Base-by-base conservation (phyloP, 2,113 vertebrate species). In the Chrysemys picta region DNA sequence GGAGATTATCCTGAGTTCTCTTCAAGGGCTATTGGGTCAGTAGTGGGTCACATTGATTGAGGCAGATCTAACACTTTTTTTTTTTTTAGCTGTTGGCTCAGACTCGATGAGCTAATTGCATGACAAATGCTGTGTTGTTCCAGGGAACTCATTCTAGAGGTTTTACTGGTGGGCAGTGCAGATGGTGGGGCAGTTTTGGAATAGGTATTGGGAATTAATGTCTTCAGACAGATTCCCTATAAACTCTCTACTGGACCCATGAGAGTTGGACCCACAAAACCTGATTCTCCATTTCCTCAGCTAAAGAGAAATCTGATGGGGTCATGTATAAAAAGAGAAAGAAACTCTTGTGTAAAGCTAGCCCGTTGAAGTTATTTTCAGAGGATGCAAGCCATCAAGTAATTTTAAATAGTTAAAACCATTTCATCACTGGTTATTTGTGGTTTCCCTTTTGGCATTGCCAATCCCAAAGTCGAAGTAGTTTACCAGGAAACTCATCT, bases 31-130 rank as follows among this genome's bases (percentile, higher is more conserved):
- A 0, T 45, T 93, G 89, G 96, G 96, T 97, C 96, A 97, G 79
- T 96, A 90, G 95, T 92, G 96, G 95, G 94, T 97, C 92, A 84
- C 84, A 91, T 82, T 97, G 96, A 97, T 89, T 97, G 97, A 98
- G 94, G 95, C 86, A 91, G 86, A 96, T 97, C 89, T 89, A 85
- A 89, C 65, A 49, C 54, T 93, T 95, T 96, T 97, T 86, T 4
- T 96, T 97, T 86, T 4, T 4, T 97, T 96, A 93, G 17, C 94
- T 96, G 94, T 85, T 78, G 80, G 92, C 93, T 52, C 96, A 94
- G 95, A 97, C 31, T 49, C n/a, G 86, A 85, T 95, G 93, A 97
- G 93, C 97, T 98, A 98, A 98, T 98, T 98, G 96, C 96, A 90
- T 97, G 95, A 96, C 93, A 97, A 98, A 97, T 96, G 89, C 92